These are phyloP conservation scores for Spisula solida DNA, from an alignment of 2,888 invertebrate genomes.

Conservation along the genomic window DNA sequence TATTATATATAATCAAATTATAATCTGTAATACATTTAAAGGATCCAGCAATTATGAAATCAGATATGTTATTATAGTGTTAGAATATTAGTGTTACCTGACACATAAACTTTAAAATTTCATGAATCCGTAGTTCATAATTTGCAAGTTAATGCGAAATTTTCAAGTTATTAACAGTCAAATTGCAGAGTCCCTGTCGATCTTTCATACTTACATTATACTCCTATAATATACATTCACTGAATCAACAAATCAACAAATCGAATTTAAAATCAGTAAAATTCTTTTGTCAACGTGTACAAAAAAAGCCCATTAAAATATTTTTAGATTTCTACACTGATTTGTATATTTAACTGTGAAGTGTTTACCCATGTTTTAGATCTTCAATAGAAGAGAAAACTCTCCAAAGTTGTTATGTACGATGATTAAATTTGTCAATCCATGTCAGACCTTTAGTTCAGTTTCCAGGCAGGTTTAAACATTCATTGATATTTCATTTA, in stretches of 20 bases:
- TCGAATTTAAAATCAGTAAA: background rate
- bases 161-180: too few relatives aligned
- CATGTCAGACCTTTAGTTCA: background rate
- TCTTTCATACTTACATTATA: background rate
- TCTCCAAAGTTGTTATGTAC: background rate
- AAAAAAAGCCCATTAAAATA: background rate
- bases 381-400: background rate
- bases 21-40: too few relatives aligned
- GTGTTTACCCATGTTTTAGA: constrained; percentile 7
- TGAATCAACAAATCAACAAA: background rate
- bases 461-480: constrained; percentile 13
- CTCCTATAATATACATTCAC: background rate
- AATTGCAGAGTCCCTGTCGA: too few relatives aligned
- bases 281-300: background rate
- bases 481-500: background rate
- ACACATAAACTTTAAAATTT: too few relatives aligned
- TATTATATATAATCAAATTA: too few relatives aligned
- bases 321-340: background rate
- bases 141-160: too few relatives aligned
- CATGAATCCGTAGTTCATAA: too few relatives aligned
- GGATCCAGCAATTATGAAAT: too few relatives aligned
- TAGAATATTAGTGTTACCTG: too few relatives aligned
- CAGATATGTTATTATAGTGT: too few relatives aligned
- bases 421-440: background rate
- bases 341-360: background rate